A percentile compares a stretch with the other conserved stretches of the same genome.
Evolutionary conservation across 2,888 invertebrate genomes (phyloP).

Genomic region (Boloria selene): DNA sequence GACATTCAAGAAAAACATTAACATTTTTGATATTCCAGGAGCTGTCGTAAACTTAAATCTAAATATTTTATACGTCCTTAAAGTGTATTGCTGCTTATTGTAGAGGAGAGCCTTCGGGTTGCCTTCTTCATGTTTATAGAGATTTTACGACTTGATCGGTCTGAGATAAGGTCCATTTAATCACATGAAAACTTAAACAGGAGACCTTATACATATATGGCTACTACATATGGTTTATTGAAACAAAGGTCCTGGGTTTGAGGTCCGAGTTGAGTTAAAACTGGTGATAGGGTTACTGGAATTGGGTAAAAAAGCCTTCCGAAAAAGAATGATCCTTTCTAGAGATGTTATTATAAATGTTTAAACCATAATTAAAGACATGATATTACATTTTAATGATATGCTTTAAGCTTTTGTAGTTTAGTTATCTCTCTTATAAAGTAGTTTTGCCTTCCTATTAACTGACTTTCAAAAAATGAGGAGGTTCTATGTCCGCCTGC

Average conservation of each 20-base stretch:
- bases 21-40: neutral
- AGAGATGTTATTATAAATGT: too few relatives aligned
- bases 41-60: slow-evolving; percentile 10
- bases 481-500: too few relatives aligned
- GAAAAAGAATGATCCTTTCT: too few relatives aligned
- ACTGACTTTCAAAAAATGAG: too few relatives aligned
- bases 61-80: slow-evolving; percentile 8
- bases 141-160: slow-evolving; percentile 14
- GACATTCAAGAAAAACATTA: neutral
- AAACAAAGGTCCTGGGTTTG: neutral
- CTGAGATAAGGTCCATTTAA: neutral
- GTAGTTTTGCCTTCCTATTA: too few relatives aligned
- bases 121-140: neutral
- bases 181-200: neutral
- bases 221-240: neutral
- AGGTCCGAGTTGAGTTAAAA: neutral
- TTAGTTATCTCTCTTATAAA: too few relatives aligned
- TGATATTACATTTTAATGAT: too few relatives aligned
- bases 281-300: too few relatives aligned
- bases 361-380: too few relatives aligned
- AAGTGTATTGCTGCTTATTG: slow-evolving; percentile 11
- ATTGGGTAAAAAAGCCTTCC: too few relatives aligned
- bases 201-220: neutral
- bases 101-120: neutral
- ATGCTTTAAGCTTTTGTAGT: too few relatives aligned